These are phyloP conservation scores for Metalampra italica DNA, from an alignment of 2,888 invertebrate genomes.

Conservation along the genomic window DNA sequence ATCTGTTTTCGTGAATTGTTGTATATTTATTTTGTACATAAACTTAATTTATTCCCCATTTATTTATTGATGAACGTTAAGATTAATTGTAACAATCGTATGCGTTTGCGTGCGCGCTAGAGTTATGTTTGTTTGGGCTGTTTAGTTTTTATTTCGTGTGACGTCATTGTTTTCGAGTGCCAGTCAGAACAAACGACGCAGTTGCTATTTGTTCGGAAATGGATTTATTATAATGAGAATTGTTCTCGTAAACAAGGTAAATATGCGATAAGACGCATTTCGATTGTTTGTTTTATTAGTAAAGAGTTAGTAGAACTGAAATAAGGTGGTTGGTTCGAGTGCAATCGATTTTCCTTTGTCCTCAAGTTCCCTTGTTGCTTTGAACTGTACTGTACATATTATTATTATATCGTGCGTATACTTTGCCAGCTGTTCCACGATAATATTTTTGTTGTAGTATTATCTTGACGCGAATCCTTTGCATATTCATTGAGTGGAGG, in stretches of 20 bases:
- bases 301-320: slow-evolving; percentile 15
- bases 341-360: slow-evolving; percentile 77
- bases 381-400: slow-evolving; percentile 22
- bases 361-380: slow-evolving; percentile 41
- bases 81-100: slow-evolving; percentile 31
- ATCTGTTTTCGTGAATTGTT: slow-evolving; percentile 69
- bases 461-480: slow-evolving; percentile 12
- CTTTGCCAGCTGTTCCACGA: slow-evolving; percentile 50
- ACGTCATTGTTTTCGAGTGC: slow-evolving; percentile 80
- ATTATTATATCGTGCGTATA: slow-evolving; percentile 20
- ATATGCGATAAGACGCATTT: slow-evolving; percentile 33
- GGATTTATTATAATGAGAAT: slow-evolving; percentile 74
- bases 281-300: slow-evolving; percentile 16
- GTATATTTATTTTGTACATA: slow-evolving; percentile 69
- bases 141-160: slow-evolving; percentile 62
- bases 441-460: slow-evolving; percentile 32
- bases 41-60: slow-evolving; percentile 55
- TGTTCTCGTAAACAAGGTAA: slow-evolving; percentile 60
- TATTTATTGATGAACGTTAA: slow-evolving; percentile 49
- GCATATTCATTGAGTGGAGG: slow-evolving; percentile 25
- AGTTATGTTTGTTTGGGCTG: slow-evolving; percentile 52
- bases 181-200: slow-evolving; percentile 80
- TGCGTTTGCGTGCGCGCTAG: slow-evolving; percentile 34
- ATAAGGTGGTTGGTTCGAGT: slow-evolving; percentile 22
- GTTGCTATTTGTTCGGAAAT: slow-evolving; percentile 74